These are phyloP conservation scores for Galeruca laticollis DNA, from an alignment of 2,888 invertebrate genomes.

Conservation along the genomic window DNA sequence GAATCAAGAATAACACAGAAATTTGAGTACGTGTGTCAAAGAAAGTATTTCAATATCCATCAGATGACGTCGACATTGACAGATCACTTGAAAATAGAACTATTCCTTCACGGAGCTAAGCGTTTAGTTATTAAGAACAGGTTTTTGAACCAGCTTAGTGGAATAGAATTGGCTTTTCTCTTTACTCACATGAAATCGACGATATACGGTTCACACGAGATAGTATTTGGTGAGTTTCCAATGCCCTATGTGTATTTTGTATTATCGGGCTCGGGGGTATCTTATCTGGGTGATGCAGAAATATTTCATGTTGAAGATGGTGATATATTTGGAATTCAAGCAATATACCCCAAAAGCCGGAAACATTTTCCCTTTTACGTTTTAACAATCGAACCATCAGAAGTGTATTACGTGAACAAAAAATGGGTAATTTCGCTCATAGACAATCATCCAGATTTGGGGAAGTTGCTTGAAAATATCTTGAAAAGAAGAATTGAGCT, in stretches of 20 bases:
- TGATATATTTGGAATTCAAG: slow-evolving; percentile 65
- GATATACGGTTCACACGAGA: slow-evolving; percentile 55
- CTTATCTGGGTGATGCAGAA: slow-evolving; percentile 67
- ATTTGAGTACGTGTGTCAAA: slow-evolving; percentile 69
- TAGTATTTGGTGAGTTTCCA: slow-evolving; percentile 64
- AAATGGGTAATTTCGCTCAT: not conserved
- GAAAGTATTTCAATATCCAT: slow-evolving; percentile 69
- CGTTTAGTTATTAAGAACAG: slow-evolving; percentile 67
- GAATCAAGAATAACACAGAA: slow-evolving; percentile 67
- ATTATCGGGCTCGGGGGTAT: slow-evolving; percentile 67
- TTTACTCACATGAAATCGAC: slow-evolving; percentile 35
- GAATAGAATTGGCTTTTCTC: slow-evolving; percentile 58
- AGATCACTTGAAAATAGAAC: slow-evolving; percentile 64
- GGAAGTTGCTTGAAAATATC: not conserved
- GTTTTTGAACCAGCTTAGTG: slow-evolving; percentile 65
- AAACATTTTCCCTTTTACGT: not conserved
- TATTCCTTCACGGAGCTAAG: slow-evolving; percentile 66
- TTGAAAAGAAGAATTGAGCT: not conserved
- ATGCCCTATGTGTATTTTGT: slow-evolving; percentile 68
- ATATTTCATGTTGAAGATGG: slow-evolving; percentile 70
- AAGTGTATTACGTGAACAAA: slow-evolving; percentile 44
- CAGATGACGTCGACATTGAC: slow-evolving; percentile 52
- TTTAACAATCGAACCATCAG: slow-evolving; percentile 60
- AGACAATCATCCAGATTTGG: not conserved
- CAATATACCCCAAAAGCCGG: slow-evolving; percentile 45